Evolutionary conservation across 2,113 vertebrate genomes (phyloP).

Genomic region (Odocoileus hemionus): DNA sequence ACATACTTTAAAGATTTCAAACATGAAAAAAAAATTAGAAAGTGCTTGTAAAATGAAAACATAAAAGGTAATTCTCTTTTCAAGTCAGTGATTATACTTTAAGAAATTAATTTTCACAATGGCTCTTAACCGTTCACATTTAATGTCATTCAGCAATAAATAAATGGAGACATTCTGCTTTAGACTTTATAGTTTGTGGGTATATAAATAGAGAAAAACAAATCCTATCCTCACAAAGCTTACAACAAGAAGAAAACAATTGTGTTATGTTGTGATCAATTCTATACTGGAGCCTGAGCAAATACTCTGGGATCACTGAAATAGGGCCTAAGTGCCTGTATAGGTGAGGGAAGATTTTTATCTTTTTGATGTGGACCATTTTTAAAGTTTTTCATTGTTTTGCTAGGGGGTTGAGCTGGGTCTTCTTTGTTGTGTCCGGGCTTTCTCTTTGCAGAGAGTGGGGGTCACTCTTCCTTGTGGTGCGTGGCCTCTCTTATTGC

Average conservation of each 20-base stretch:
- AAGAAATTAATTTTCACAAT: constrained; percentile 8
- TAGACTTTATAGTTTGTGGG: neutral
- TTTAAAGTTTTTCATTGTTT: neutral
- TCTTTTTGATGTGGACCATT: neutral
- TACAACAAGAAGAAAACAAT: neutral
- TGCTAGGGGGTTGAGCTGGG: neutral
- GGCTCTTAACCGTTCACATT: neutral
- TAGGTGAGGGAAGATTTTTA: neutral
- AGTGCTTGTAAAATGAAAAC: neutral
- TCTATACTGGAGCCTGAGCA: neutral
- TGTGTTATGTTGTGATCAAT: neutral
- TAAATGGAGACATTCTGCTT: neutral
- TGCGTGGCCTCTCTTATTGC: neutral
- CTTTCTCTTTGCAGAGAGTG: neutral
- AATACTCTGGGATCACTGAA: neutral
- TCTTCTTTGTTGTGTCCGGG: neutral
- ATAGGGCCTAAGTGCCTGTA: neutral
- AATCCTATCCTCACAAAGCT: neutral
- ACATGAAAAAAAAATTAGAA: neutral
- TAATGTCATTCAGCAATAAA: neutral
- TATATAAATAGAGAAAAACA: neutral
- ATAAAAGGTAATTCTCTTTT: neutral
- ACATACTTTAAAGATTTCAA: neutral
- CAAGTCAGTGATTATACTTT: neutral
- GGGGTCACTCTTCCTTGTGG: neutral